Evolutionary conservation across 2,888 invertebrate species (phyloP).

Genomic region (Atherix ibis): DNA sequence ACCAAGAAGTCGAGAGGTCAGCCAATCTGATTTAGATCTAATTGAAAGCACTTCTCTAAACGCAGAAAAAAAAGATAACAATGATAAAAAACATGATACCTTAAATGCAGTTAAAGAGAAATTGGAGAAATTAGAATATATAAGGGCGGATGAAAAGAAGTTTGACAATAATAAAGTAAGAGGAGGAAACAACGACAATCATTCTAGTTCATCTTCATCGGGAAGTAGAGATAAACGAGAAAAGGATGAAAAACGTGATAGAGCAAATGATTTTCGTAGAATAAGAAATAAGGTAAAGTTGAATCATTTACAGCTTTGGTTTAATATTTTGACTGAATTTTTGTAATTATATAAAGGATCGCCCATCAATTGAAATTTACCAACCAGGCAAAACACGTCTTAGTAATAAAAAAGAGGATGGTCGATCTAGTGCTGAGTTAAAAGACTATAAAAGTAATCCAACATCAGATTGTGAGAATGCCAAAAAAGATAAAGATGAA

Average conservation of each 20-base stretch:
- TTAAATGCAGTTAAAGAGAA: conserved; percentile 10
- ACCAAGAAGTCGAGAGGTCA: conserved; percentile 9
- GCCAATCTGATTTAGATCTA: not conserved
- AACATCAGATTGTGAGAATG: conserved; percentile 18
- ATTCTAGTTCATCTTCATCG: not conserved
- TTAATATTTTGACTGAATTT: no score
- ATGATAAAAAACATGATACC: conserved; percentile 2
- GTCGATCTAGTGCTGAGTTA: conserved; percentile 11
- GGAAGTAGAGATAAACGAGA: not conserved
- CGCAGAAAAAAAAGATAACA: not conserved
- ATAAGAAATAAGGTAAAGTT: conserved; percentile 26
- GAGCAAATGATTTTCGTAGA: no score
- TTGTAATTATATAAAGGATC: no score
- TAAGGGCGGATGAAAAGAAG: no score
- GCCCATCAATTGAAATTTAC: conserved; percentile 79
- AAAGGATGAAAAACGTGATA: conserved; percentile 5
- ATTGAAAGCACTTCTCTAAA: not conserved
- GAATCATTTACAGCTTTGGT: no score
- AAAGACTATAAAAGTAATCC: conserved; percentile 17
- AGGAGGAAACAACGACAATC: no score
- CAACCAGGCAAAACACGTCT: conserved; percentile 52
- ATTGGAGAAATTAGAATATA: conserved; percentile 12
- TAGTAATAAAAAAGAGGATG: conserved; percentile 20
- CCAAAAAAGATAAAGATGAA: conserved; percentile 11
- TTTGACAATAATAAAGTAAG: no score